These are phyloP conservation scores for Liasis olivaceus DNA, from an alignment of 2,797 vertebrate species.

Conservation along the genomic window DNA sequence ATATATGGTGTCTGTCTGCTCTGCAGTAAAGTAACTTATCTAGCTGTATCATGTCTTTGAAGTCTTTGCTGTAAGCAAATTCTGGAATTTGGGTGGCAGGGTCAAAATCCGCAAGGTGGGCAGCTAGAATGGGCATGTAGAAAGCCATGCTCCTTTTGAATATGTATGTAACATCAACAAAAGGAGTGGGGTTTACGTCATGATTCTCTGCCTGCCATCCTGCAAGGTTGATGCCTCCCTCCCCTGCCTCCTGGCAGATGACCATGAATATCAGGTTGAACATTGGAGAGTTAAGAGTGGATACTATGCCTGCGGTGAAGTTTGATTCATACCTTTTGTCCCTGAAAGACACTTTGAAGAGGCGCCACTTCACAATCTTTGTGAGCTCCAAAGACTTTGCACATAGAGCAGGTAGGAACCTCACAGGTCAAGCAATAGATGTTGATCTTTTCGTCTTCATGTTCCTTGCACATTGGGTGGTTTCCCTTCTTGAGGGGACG, in stretches of 20 bases:
- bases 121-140: neutral
- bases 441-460: constrained; percentile 94
- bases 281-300: neutral
- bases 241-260: neutral
- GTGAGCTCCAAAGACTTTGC: constrained; percentile 94
- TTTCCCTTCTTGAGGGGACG: constrained; percentile 84
- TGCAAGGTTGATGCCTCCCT: neutral
- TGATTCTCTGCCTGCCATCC: neutral
- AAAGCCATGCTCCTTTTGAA: neutral
- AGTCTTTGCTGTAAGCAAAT: no score
- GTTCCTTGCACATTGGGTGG: constrained; percentile 91
- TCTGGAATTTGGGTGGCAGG: neutral
- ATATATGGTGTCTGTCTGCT: no score
- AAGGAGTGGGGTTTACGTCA: neutral
- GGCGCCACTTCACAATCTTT: constrained; percentile 95
- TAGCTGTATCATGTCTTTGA: no score
- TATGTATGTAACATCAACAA: neutral
- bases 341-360: constrained; percentile 82
- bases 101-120: neutral
- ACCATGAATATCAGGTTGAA: neutral
- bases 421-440: constrained; percentile 94
- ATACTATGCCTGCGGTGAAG: neutral
- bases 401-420: constrained; percentile 94
- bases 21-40: no score
- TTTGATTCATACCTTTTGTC: constrained; percentile 79